phyloP scores from a whole-genome alignment of 35 echinoderm and acorn worm genomes.

The Apostichopus californicus region DNA sequence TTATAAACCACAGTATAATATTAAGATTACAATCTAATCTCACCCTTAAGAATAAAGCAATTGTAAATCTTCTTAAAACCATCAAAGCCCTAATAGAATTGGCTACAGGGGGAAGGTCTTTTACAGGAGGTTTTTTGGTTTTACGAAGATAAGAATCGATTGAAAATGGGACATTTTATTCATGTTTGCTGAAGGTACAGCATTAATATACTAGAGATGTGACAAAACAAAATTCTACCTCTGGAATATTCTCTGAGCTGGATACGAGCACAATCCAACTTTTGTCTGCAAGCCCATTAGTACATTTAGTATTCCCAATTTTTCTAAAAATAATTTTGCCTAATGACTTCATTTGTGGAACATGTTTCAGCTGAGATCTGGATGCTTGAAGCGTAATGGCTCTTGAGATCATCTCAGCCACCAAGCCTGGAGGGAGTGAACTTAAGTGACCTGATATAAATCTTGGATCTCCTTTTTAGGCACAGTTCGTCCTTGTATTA shows the following conservation, averaged over 20 bases:
- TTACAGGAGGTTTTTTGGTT: not conserved
- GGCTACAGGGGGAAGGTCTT: not conserved
- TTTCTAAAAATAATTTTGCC: slow-evolving; percentile 1
- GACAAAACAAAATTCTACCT: not conserved
- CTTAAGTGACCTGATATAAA: slow-evolving; percentile 4
- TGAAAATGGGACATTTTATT: not conserved
- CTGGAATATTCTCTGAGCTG: not conserved
- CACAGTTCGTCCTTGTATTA: not conserved
- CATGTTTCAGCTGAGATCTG: not conserved
- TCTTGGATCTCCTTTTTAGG: not conserved
- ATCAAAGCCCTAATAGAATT: not conserved
- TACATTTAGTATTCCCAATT: not conserved
- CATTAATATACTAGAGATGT: not conserved
- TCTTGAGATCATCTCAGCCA: not conserved
- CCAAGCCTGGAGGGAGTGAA: not conserved
- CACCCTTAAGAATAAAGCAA: not conserved
- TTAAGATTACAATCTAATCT: not conserved
- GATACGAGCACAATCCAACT: not conserved
- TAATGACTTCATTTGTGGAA: not conserved
- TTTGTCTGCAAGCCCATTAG: not conserved
- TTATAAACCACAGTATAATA: not conserved
- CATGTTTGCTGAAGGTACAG: not conserved
- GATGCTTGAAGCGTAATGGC: not conserved
- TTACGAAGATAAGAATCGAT: not conserved
- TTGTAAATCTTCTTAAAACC: not conserved